Evolutionary conservation across 2,113 vertebrate genomes (phyloP).

Genomic region (Peromyscus maniculatus): DNA sequence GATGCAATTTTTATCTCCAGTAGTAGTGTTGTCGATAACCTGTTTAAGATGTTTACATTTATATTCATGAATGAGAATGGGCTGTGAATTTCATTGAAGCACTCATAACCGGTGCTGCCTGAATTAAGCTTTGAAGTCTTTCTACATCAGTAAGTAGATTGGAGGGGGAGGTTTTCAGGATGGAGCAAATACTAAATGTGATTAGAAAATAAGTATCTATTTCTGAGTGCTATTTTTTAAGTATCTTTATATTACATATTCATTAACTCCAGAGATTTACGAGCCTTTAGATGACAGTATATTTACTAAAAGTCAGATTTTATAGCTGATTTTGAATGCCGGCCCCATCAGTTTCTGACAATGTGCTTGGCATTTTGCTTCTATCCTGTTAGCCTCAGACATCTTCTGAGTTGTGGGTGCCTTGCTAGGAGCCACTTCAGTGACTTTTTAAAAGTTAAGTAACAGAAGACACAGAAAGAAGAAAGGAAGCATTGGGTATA

Average conservation of each 20-base stretch:
- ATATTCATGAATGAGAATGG: neutral
- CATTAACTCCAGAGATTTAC: conserved; percentile 49
- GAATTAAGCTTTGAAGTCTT: conserved; percentile 47
- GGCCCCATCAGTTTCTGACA: neutral
- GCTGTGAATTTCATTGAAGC: conserved; percentile 47
- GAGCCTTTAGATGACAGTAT: conserved; percentile 13
- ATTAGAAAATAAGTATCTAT: conserved; percentile 55
- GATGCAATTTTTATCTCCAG: neutral
- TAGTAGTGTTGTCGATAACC: neutral
- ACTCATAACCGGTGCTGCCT: neutral
- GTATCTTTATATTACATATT: conserved; percentile 61
- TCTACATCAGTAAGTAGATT: neutral
- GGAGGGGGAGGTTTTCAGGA: neutral
- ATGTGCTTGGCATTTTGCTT: neutral
- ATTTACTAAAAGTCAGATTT: neutral
- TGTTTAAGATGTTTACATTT: conserved; percentile 37
- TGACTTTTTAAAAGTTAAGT: neutral
- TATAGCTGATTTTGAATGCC: neutral
- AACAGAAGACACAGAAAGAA: neutral
- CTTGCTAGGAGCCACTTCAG: neutral
- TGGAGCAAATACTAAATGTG: conserved; percentile 54
- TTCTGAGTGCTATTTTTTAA: conserved; percentile 47
- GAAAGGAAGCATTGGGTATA: neutral
- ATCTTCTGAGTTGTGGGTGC: neutral
- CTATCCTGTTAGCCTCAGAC: neutral